Percentiles rank a stretch among this genome's conserved stretches.
phyloP scores from a whole-genome alignment of 1,140 invertebrate species.

The Bombus picipes region DNA sequence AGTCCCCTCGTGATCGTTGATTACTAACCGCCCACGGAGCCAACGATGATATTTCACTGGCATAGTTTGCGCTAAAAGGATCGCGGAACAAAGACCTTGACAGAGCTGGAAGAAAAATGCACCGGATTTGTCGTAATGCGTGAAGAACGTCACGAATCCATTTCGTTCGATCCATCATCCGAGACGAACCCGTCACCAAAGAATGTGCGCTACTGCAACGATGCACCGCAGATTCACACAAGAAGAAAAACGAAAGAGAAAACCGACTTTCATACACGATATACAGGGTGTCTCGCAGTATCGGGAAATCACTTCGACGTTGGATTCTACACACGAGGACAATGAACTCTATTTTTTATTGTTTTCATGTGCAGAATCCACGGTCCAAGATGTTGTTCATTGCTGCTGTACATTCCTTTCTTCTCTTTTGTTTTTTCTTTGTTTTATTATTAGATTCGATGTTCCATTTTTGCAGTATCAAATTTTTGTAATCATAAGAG shows the following conservation, averaged over 20 bases:
- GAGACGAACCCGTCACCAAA: constrained; percentile 51
- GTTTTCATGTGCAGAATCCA: no score
- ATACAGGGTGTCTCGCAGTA: background rate
- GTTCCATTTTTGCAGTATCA: no score
- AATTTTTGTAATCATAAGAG: no score
- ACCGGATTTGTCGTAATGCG: constrained; percentile 30
- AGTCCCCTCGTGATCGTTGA: background rate
- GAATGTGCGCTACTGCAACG: constrained; percentile 14
- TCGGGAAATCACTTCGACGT: no score
- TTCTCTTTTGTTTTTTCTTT: no score
- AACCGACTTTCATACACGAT: background rate
- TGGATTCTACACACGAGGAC: no score
- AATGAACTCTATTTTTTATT: no score
- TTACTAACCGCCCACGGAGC: background rate
- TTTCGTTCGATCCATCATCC: constrained; percentile 69
- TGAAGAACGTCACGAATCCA: constrained; percentile 69
- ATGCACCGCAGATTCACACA: background rate
- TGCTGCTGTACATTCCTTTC: no score
- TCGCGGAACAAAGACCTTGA: constrained; percentile 41
- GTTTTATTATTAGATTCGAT: no score
- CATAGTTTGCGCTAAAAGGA: no score
- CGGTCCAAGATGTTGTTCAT: no score
- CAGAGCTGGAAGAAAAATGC: constrained; percentile 45
- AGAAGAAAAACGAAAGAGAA: background rate
- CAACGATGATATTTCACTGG: constrained; percentile 32